These are phyloP conservation scores for Alitta virens DNA, from an alignment of 2,888 invertebrate genomes.

Conservation along the genomic window DNA sequence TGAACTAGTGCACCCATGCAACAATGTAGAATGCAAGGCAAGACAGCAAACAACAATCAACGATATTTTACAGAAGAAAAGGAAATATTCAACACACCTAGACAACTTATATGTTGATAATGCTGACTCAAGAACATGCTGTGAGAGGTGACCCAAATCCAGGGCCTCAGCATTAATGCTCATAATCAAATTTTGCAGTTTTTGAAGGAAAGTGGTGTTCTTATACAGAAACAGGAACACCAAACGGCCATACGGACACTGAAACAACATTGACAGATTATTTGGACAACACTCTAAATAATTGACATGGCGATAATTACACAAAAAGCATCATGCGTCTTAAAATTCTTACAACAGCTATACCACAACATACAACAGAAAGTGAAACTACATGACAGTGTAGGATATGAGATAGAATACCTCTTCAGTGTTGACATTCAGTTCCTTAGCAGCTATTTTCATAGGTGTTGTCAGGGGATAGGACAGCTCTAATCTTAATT, in stretches of 20 bases:
- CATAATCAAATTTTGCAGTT: slow-evolving; percentile 40
- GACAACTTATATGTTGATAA: slow-evolving; percentile 55
- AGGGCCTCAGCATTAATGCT: slow-evolving; percentile 50
- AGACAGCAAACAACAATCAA: too few species aligned
- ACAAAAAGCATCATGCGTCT: not conserved
- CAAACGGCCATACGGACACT: slow-evolving; percentile 54
- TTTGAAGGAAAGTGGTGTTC: slow-evolving; percentile 40
- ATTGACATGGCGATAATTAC: too few species aligned
- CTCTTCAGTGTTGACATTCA: too few species aligned
- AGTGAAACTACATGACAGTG: too few species aligned
- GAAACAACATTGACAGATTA: slow-evolving; percentile 18
- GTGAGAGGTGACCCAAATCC: slow-evolving; percentile 47
- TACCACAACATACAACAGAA: too few species aligned
- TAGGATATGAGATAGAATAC: too few species aligned
- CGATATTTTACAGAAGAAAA: too few species aligned
- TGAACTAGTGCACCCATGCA: too few species aligned
- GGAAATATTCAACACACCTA: slow-evolving; percentile 30
- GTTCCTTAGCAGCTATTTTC: slow-evolving; percentile 38
- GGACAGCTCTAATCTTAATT: slow-evolving; percentile 51
- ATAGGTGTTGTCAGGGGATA: slow-evolving; percentile 43
- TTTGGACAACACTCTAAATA: not conserved
- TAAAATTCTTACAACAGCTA: not conserved
- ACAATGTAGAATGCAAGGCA: too few species aligned
- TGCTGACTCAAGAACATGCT: slow-evolving; percentile 50
- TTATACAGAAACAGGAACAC: slow-evolving; percentile 50